Evolutionary conservation across 2,797 vertebrate genomes (phyloP).

Genomic region (Centroberyx gerrardi): DNA sequence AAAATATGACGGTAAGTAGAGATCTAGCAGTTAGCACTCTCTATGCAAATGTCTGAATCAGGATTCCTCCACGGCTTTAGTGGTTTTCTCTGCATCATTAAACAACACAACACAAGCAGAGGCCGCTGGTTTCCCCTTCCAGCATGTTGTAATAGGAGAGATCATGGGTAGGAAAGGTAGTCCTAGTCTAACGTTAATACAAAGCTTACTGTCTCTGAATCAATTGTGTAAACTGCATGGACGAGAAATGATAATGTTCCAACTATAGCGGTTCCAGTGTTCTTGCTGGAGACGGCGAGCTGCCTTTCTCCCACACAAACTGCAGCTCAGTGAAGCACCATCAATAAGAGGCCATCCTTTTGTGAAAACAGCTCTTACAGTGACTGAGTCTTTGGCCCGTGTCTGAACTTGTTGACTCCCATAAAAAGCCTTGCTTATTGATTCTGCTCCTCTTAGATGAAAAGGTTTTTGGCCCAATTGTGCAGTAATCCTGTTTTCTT

Average conservation of each 20-base stretch:
- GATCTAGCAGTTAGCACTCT: slow-evolving; percentile 11
- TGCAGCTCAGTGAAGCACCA: slow-evolving; percentile 33
- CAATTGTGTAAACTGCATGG: slow-evolving; percentile 41
- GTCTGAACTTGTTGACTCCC: slow-evolving; percentile 82
- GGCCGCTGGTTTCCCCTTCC: slow-evolving; percentile 43
- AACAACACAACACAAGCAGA: slow-evolving; percentile 52
- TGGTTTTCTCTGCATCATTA: slow-evolving; percentile 64
- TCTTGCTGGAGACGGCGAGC: background rate
- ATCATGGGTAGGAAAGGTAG: slow-evolving; percentile 42
- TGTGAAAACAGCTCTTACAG: slow-evolving; percentile 62
- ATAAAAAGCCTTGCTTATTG: slow-evolving; percentile 71
- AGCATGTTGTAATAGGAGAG: slow-evolving; percentile 49
- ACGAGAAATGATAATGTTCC: background rate
- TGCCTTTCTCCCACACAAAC: slow-evolving; percentile 45
- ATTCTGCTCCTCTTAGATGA: slow-evolving; percentile 78
- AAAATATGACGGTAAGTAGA: background rate
- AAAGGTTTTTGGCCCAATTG: slow-evolving; percentile 68
- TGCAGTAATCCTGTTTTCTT: slow-evolving; percentile 81
- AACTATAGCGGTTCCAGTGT: background rate
- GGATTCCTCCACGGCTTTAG: slow-evolving; percentile 46
- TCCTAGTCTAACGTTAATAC: slow-evolving; percentile 60
- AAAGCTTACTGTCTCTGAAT: slow-evolving; percentile 38
- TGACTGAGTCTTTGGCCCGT: slow-evolving; percentile 66
- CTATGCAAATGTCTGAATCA: slow-evolving; percentile 49
- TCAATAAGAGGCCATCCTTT: slow-evolving; percentile 60